Conservation (phyloP, 2,888 invertebrate genomes). For the Physocephala rufipes region DNA sequence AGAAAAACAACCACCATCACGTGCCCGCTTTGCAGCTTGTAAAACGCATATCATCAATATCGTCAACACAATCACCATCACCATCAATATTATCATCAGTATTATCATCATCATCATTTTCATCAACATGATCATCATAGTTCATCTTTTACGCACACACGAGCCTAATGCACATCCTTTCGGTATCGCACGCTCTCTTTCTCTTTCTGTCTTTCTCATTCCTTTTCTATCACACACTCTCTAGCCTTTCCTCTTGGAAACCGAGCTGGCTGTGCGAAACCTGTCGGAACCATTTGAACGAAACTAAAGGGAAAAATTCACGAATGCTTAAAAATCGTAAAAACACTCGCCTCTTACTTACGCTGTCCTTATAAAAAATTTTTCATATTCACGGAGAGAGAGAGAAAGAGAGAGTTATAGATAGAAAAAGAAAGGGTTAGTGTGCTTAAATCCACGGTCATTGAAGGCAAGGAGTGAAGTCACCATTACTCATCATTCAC, state of each 20-base stretch:
- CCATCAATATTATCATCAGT: slow-evolving; percentile 1
- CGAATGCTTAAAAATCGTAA: slow-evolving; percentile 26
- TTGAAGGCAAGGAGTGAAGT: not conserved
- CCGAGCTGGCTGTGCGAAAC: no score
- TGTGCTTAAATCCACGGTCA: not conserved
- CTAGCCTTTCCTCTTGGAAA: no score
- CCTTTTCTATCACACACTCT: not conserved
- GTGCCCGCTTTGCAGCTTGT: slow-evolving; percentile 1
- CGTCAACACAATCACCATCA: not conserved
- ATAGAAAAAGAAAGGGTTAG: not conserved
- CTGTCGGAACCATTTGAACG: not conserved
- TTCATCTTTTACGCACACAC: not conserved
- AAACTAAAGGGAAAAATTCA: slow-evolving; percentile 12
- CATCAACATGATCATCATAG: not conserved
- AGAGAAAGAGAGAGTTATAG: not conserved
- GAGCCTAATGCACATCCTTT: not conserved
- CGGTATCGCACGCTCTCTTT: not conserved
- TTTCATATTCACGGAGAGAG: not conserved
- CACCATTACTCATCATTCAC: slow-evolving; percentile 26
- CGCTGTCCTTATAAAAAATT: not conserved
- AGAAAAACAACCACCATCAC: not conserved
- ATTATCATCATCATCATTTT: not conserved
- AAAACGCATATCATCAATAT: not conserved
- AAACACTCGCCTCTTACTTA: not conserved
- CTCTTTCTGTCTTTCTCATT: not conserved